phyloP scores from a whole-genome alignment of 1,140 invertebrate genomes.

The Drosophila obscura region DNA sequence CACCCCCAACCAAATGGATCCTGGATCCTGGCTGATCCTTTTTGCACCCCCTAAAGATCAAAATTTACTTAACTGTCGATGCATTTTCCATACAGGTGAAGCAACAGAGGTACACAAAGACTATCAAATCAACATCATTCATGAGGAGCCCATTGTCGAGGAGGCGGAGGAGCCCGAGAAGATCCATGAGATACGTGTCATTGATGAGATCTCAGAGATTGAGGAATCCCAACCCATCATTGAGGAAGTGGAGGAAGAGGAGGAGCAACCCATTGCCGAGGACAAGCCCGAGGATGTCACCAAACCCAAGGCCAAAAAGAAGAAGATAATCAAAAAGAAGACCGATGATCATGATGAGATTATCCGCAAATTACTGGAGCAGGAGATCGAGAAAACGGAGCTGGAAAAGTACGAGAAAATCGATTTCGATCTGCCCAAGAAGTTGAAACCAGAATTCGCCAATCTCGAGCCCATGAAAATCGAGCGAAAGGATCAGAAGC shows the following conservation, averaged over 20 bases:
- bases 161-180: slow-evolving; percentile 60
- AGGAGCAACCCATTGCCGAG: slow-evolving; percentile 36
- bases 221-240: slow-evolving; percentile 73
- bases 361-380: slow-evolving; percentile 72
- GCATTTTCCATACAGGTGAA: slow-evolving; percentile 73
- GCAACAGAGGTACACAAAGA: slow-evolving; percentile 66
- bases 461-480: slow-evolving; percentile 78
- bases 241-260: slow-evolving; percentile 71
- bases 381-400: slow-evolving; percentile 82
- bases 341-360: slow-evolving; percentile 79
- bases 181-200: slow-evolving; percentile 65
- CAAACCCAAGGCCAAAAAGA: slow-evolving; percentile 72
- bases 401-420: slow-evolving; percentile 80
- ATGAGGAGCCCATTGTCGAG: slow-evolving; percentile 65
- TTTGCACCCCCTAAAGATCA: neutral
- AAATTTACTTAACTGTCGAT: slow-evolving; percentile 33
- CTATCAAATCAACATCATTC: slow-evolving; percentile 74
- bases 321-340: slow-evolving; percentile 75
- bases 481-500: slow-evolving; percentile 75
- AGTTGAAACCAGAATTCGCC: slow-evolving; percentile 76
- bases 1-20: neutral
- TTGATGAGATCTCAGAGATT: slow-evolving; percentile 62
- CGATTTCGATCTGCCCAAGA: slow-evolving; percentile 73
- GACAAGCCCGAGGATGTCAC: slow-evolving; percentile 47
- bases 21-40: slow-evolving; percentile 6